Base-by-base conservation (phyloP, 2,888 invertebrate species). In the Gryllus longicercus region DNA sequence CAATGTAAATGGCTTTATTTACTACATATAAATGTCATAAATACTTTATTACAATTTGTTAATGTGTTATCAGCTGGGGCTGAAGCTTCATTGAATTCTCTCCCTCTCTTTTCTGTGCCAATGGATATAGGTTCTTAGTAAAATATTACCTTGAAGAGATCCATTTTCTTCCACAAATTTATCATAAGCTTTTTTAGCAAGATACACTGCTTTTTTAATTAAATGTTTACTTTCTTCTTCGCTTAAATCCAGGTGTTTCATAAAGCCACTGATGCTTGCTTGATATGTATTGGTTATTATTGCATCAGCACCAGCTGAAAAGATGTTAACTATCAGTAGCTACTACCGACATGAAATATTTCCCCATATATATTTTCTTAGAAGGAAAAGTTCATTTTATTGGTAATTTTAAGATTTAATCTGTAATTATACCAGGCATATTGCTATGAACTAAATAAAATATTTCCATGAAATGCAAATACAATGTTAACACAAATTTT, bases 211-310 rank as follows among this genome's bases (percentile, higher is more conserved):
- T 81, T 91, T 90, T 84, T 90, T 90, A 78, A 97, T 95, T 79
- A 96, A 90, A 80, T 91, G 89, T 83, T 92, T 88, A 81, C 93
- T 93, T 85, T 94, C 90, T 81, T 92, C 90, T 83, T 91, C 89
- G 76, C 90, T 90, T 79, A 96, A 86, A 50, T 92, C 91, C 82
- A 96, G 88, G 87, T 95, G 91, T 85, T 94, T 90, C 84, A 91
- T 88, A 86, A 96, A 95, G 11, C 96, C 93, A 79, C 91, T 91
- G 81, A 94, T 89, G 79, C 93, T 94, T 11, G 96, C 94, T 88
- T 98, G 97, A 87, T 97, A 98, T 76, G 96, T 96, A 85, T 95
- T 94, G 74, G 97, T 96, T 85, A 94, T 91, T 84, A 98, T 92
- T 82, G 97, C 88, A 85, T 97, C 93, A 75, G 96, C 93, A 25